Conservation (phyloP, 2,888 invertebrate genomes). For the Euzophera pinguis region DNA sequence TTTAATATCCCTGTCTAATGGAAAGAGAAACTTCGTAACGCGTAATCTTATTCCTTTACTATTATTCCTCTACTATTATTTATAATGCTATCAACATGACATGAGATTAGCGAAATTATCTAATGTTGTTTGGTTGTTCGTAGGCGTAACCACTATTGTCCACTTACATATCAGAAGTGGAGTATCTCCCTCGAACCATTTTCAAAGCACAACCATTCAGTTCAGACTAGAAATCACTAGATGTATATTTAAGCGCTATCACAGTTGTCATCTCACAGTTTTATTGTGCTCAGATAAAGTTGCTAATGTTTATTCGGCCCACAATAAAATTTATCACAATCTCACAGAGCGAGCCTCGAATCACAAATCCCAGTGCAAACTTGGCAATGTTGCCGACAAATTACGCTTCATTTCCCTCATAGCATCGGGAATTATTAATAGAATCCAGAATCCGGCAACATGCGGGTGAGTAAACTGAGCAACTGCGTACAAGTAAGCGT, state of each 20-base stretch:
- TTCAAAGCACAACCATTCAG: conserved; percentile 35
- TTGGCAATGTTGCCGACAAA: conserved; percentile 60
- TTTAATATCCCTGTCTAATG: too few species aligned
- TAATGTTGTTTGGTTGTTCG: not conserved
- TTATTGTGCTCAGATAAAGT: conserved; percentile 41
- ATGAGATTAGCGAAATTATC: too few species aligned
- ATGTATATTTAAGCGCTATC: conserved; percentile 33
- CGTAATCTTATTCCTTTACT: too few species aligned
- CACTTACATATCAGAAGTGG: conserved; percentile 72
- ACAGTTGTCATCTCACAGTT: conserved; percentile 49
- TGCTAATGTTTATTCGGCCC: conserved; percentile 47
- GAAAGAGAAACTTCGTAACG: too few species aligned
- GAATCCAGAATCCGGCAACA: conserved; percentile 47
- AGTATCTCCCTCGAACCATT: conserved; percentile 74
- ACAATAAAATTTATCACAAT: conserved; percentile 59
- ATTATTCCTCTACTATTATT: too few species aligned
- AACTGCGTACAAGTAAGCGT: conserved; percentile 16
- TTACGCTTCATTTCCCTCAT: conserved; percentile 60
- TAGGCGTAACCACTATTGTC: not conserved
- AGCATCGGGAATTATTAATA: conserved; percentile 59
- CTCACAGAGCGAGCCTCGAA: conserved; percentile 35
- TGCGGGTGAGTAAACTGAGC: conserved; percentile 16
- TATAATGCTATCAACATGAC: too few species aligned
- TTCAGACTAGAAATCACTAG: conserved; percentile 37
- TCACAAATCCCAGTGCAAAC: conserved; percentile 61